Conservation (phyloP, 2,113 vertebrate species). For the Scomber scombrus region DNA sequence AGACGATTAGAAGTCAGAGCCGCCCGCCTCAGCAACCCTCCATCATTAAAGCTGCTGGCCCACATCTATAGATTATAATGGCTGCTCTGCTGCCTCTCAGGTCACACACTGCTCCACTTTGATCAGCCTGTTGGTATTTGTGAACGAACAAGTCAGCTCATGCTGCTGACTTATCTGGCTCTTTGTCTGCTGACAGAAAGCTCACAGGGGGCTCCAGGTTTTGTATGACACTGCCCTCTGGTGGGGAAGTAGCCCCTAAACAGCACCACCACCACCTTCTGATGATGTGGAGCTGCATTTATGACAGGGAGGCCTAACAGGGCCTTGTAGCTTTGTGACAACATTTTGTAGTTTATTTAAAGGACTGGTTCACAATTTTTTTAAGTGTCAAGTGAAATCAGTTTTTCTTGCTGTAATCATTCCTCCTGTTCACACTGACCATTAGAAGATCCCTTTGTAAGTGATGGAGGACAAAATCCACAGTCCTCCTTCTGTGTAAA, state of each 20-base stretch:
- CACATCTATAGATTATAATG: conserved; percentile 50
- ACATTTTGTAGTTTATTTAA: no score
- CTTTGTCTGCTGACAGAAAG: conserved; percentile 44
- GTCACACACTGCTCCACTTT: conserved; percentile 40
- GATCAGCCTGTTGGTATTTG: conserved; percentile 55
- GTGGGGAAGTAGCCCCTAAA: conserved; percentile 12
- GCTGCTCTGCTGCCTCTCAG: conserved; percentile 35
- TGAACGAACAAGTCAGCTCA: conserved; percentile 54
- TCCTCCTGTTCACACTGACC: no score
- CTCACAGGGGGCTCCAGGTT: background rate
- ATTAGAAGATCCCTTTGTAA: no score
- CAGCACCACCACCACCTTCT: background rate
- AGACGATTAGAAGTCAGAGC: conserved; percentile 42
- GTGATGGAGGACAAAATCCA: no score
- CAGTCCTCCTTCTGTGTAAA: no score
- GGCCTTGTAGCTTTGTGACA: no score
- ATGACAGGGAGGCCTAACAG: no score
- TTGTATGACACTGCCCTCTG: conserved; percentile 64
- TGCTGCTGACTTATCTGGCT: conserved; percentile 33
- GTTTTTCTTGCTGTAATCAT: no score
- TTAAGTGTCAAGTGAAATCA: no score
- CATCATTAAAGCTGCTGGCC: conserved; percentile 56
- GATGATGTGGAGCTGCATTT: background rate
- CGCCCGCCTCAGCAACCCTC: conserved; percentile 31
- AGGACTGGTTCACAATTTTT: no score